Conservation (phyloP, 1,140 invertebrate species). For the Ptiloglossa arizonensis region DNA sequence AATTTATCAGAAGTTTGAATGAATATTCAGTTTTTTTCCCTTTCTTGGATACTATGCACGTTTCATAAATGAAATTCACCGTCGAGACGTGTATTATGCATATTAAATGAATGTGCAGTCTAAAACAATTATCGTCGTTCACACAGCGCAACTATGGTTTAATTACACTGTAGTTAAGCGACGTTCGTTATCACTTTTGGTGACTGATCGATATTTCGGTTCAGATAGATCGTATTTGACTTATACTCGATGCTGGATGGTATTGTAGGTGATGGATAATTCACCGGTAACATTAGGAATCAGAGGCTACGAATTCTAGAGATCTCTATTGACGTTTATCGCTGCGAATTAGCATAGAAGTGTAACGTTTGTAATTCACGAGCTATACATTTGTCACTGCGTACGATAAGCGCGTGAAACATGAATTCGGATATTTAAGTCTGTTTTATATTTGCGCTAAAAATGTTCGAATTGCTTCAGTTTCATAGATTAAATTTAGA, state of each 20-base stretch:
- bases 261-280: slow-evolving; percentile 42
- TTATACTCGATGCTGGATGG: slow-evolving; percentile 13
- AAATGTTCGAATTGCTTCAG: no score
- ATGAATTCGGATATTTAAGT: slow-evolving; percentile 30
- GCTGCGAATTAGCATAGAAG: slow-evolving; percentile 37
- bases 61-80: no score
- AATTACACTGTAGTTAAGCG: slow-evolving; percentile 51
- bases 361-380: slow-evolving; percentile 36
- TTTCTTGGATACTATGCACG: no score
- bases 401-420: slow-evolving; percentile 30
- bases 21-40: no score
- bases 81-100: slow-evolving; percentile 18
- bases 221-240: slow-evolving; percentile 19
- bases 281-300: slow-evolving; percentile 43
- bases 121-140: slow-evolving; percentile 18
- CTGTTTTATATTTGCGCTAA: background rate
- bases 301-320: slow-evolving; percentile 44
- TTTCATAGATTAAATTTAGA: no score
- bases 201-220: slow-evolving; percentile 24
- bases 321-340: slow-evolving; percentile 51
- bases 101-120: background rate
- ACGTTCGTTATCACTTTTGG: slow-evolving; percentile 40
- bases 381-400: slow-evolving; percentile 31
- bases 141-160: slow-evolving; percentile 38
- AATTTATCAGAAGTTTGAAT: no score